Base-by-base conservation (phyloP, 2,113 vertebrate species). In the Ceyx melanurus region DNA sequence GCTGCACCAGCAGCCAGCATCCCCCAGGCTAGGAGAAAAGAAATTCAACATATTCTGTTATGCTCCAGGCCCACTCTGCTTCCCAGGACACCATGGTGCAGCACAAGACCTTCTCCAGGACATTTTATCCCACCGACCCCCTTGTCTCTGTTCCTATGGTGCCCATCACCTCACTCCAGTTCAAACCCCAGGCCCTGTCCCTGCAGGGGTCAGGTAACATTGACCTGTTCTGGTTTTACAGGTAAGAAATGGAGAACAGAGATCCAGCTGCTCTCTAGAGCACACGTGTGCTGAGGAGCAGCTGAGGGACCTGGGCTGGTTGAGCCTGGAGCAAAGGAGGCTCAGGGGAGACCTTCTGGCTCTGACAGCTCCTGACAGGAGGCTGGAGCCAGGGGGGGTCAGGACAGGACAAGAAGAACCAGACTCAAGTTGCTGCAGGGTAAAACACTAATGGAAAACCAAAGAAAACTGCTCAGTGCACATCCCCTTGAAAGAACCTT, bases 61-160 rank as follows among this genome's bases (percentile, higher is more conserved):
- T 25, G 14, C 29, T 28, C 43, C 48, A 13, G 3, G 9, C 13
- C 21, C 12, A 31, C 62, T 33, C 43, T 45, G 42, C 57, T 82
- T 60, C 67, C 42, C 14, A 2, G 1, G 10, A 11, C 51, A 46
- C 28, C 45, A 15, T 1, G 7, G 1, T n/a, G 46, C 26, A 54
- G 25, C 64, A 21, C 46, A 9, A 25, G 37, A 23, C 42, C 65
- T n/a, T 23, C 57, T 72, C 64, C 64, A 46, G 11, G 3, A 33
- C 28, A 37, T 40, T 50, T 46, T 3, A 62, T 56, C 31, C 26
- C 51, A 33, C 50, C 13, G 18, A 18, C 4, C 9, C 37, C 61
- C 31, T 11, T 6, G 6, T n/a, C 61, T 48, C 68, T 15, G 3
- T 8, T 53, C 50, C 65, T 62, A 3, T 25, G 1, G 1, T 4